Conservation (phyloP, 2,797 vertebrate genomes). For the Coreius guichenoti region DNA sequence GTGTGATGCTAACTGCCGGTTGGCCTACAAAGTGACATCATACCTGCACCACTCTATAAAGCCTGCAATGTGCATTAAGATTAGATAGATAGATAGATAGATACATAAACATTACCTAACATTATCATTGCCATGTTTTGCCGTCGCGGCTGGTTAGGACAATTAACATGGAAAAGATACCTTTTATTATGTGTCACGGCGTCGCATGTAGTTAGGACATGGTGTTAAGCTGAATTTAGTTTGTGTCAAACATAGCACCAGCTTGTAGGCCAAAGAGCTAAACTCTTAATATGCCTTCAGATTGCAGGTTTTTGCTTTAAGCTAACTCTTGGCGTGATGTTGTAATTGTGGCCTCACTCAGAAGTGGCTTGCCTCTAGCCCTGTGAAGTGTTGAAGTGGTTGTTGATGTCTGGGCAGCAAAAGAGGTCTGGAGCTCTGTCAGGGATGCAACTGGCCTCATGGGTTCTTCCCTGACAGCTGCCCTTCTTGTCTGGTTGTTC, state of each 20-base stretch:
- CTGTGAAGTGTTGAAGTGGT: slow-evolving; percentile 16
- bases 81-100: not conserved
- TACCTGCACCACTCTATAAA: too few relatives aligned
- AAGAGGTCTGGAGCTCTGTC: not conserved
- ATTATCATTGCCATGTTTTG: too few relatives aligned
- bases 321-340: not conserved
- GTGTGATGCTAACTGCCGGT: too few relatives aligned
- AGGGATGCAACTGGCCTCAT: not conserved
- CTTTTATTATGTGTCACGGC: too few relatives aligned
- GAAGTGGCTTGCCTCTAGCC: not conserved
- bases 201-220: too few relatives aligned
- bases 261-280: not conserved
- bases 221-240: not conserved
- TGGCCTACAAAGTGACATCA: too few relatives aligned
- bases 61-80: too few relatives aligned
- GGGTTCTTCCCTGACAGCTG: not conserved
- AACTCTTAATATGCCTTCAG: not conserved
- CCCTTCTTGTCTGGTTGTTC: slow-evolving; percentile 6
- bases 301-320: slow-evolving; percentile 4
- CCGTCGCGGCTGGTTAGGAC: too few relatives aligned
- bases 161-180: too few relatives aligned
- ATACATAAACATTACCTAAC: not conserved
- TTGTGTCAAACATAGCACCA: not conserved
- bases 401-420: slow-evolving; percentile 10
- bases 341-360: not conserved